Conservation (phyloP, 2,113 vertebrate species). For the Apus apus region DNA sequence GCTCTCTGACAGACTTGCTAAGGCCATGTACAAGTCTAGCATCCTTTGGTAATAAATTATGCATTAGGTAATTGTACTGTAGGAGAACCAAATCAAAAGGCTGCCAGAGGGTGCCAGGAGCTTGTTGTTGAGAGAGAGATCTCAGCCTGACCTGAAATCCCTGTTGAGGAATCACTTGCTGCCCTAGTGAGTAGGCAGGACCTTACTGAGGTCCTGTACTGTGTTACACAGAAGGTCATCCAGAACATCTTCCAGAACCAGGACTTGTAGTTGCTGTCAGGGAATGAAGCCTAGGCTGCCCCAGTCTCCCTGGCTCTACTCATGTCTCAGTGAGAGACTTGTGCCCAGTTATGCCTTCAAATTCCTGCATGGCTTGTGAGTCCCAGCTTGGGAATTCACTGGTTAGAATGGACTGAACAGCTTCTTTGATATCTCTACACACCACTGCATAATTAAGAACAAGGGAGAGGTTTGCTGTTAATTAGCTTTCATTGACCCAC, state of each 20-base stretch:
- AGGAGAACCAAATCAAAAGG: not conserved
- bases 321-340: not conserved
- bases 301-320: not conserved
- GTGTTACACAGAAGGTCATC: not conserved
- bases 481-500: slow-evolving; percentile 44
- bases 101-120: not conserved
- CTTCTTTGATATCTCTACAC: slow-evolving; percentile 18
- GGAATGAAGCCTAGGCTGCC: not conserved
- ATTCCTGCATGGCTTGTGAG: not conserved
- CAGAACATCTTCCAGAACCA: not conserved
- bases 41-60: not conserved
- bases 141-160: not conserved
- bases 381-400: not conserved
- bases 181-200: not conserved
- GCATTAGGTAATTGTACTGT: not conserved
- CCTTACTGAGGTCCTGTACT: not conserved
- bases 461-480: slow-evolving; percentile 34
- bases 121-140: not conserved
- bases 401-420: not conserved
- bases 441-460: slow-evolving; percentile 20
- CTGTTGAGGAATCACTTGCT: not conserved
- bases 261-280: not conserved
- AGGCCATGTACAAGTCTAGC: not conserved
- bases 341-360: not conserved
- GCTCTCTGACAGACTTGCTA: not conserved